Percentiles rank a stretch among this genome's conserved stretches.
Conservation (phyloP, 2,888 invertebrate species). For the Muschampia plurimacula region DNA sequence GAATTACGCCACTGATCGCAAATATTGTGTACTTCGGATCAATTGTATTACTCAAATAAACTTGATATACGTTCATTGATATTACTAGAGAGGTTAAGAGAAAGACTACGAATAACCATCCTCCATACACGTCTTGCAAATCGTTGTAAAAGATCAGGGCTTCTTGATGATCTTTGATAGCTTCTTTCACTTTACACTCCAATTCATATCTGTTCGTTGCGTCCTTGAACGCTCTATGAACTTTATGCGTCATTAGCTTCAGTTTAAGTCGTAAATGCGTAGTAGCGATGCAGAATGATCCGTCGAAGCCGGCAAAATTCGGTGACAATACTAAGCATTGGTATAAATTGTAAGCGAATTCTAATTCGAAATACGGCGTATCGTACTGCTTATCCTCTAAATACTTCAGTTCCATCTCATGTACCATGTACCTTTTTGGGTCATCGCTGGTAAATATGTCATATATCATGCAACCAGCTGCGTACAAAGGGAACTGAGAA, state of each 20-base stretch:
- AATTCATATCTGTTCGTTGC: slow-evolving; percentile 53
- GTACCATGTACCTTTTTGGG: slow-evolving; percentile 61
- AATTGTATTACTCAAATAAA: slow-evolving; percentile 56
- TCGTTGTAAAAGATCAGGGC: slow-evolving; percentile 58
- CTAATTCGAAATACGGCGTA: slow-evolving; percentile 64
- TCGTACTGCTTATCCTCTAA: slow-evolving; percentile 66
- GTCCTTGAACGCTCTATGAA: slow-evolving; percentile 57
- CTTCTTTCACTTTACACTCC: slow-evolving; percentile 53
- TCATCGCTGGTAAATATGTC: slow-evolving; percentile 60
- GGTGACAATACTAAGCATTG: slow-evolving; percentile 59
- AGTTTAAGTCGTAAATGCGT: slow-evolving; percentile 67
- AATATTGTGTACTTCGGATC: slow-evolving; percentile 65
- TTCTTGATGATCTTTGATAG: slow-evolving; percentile 65
- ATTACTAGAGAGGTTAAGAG: slow-evolving; percentile 61
- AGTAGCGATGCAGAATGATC: slow-evolving; percentile 69
- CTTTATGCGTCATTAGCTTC: slow-evolving; percentile 60
- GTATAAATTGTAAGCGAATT: slow-evolving; percentile 62
- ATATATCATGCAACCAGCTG: slow-evolving; percentile 58
- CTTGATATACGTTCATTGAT: slow-evolving; percentile 66
- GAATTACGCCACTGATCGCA: slow-evolving; percentile 58
- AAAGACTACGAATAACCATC: slow-evolving; percentile 67
- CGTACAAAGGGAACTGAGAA: slow-evolving; percentile 64
- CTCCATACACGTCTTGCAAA: slow-evolving; percentile 64
- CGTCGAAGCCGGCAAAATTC: slow-evolving; percentile 66
- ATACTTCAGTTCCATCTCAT: slow-evolving; percentile 65